These are phyloP conservation scores for Drosophila melanogaster DNA, from an alignment of 1,140 invertebrate species.

Conservation along the genomic window DNA sequence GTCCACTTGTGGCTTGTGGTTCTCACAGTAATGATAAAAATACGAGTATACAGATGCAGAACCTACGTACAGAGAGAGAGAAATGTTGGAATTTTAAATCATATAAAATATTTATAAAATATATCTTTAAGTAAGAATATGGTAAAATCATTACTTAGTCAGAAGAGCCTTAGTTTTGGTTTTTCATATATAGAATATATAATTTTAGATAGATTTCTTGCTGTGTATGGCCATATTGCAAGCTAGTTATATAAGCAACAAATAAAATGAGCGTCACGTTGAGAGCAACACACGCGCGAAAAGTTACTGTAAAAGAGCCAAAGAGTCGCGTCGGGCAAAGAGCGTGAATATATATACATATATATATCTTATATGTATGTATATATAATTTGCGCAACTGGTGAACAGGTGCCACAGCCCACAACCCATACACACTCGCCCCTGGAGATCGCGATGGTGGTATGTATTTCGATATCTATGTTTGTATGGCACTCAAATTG, in stretches of 20 bases:
- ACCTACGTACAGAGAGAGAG: slow-evolving; percentile 3
- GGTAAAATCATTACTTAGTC: too few species aligned
- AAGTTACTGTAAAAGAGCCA: slow-evolving; percentile 39
- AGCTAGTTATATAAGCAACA: slow-evolving; percentile 24
- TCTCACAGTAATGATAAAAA: slow-evolving; percentile 22
- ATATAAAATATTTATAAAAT: too few species aligned
- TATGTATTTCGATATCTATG: slow-evolving; percentile 12
- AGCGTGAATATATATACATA: slow-evolving; percentile 37
- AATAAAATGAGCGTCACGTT: slow-evolving; percentile 7
- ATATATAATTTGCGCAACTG: slow-evolving; percentile 53
- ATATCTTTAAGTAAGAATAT: too few species aligned
- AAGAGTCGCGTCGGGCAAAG: slow-evolving; percentile 52
- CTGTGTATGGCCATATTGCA: slow-evolving; percentile 1
- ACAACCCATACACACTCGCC: slow-evolving; percentile 21
- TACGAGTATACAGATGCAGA: slow-evolving; percentile 6
- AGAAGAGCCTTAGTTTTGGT: too few species aligned
- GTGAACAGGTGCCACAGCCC: slow-evolving; percentile 62
- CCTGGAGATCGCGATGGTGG: slow-evolving; percentile 9
- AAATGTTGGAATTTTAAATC: background rate
- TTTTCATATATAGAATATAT: too few species aligned
- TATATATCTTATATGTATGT: background rate
- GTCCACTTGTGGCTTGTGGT: slow-evolving; percentile 35
- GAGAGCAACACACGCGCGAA: slow-evolving; percentile 67
- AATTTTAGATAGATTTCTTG: background rate
- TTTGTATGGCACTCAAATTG: slow-evolving; percentile 60